Evolutionary conservation across 2,113 vertebrate species (phyloP), one percentile per base, ranked within the genome.

Genomic region (Nannobrachium achirus): DNA sequence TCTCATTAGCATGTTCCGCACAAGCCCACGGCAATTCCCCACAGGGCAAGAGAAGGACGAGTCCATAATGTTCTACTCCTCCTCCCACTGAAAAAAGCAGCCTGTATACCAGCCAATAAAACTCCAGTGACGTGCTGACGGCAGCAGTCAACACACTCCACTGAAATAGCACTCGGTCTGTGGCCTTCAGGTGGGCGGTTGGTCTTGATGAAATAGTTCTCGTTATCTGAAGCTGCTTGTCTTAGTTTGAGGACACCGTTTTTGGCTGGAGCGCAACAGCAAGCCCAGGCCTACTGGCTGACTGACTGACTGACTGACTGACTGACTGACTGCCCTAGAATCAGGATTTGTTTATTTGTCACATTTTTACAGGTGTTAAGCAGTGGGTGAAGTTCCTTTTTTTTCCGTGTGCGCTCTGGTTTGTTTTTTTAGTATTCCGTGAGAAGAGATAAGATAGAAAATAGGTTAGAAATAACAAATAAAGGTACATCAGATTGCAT

Each of bases 1-100:
- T 63, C 85, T 88, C 78, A 85, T 90, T 89, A 84, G 45, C 60
- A 72, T 81, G 73, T 83, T 70, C 70, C 56, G 39, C 53, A 77
- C 63, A 55, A 48, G 55, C 50, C 53, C 1, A 4, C 59, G 40
- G 68, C 58, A 55, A 48, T 81, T 75, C 60, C 69, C 77, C 57
- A 73, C 80, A 65, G 64, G 63, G 20, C 45, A 52, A 48, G 78
- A 69, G 66, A 76, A 53, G 58, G 65, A 75, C 71, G 58, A 25
- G 79, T 76, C 64, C 55, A 80, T 76, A 72, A 81, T 69, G 71
- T 66, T 53, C 39, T 63, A 66, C 15, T 69, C 42, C 49, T 76
- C 66, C 56, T 75, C 46, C 55, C 25, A 50, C 58, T 57, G 20
- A 69, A 72, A n/a, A n/a, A 72, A 78, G 25, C 5, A 50, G 72